Evolutionary conservation across 2,888 invertebrate species (phyloP), one percentile per base, ranked within the genome.

Genomic region (Campoplex nolae): DNA sequence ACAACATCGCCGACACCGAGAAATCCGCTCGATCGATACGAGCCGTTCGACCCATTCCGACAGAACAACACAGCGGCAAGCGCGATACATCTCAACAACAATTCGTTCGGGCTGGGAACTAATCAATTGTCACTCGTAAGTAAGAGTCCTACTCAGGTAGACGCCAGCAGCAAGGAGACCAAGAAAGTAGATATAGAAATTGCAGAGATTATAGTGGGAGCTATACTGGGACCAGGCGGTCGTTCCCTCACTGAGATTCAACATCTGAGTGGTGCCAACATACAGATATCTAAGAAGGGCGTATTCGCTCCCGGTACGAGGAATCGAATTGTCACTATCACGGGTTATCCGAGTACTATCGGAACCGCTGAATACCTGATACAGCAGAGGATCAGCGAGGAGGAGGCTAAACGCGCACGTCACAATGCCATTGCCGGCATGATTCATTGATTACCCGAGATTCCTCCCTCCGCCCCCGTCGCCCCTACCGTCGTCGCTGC

Each of bases 221-320:
- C 99, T 94, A 98, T 99, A 94, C 96, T 99, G 95, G 99, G 98
- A 94, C 99, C 98, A 91, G 99, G 98, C 94, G 99, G 99, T 90
- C 97, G 98, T 95, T 98, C 98, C 95, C 96, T 99, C 94, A 98
- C 98, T 93, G 99, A 99, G 96, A 98, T 99, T 95, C 99, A 99
- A 96, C 98, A 98, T 96, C 96, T 97, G 95, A 98, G 98, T 94
- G 98, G 99, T 95, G 98, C 99, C 95, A 98, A 98, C 96, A 98
- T 99, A 95, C 99, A 99, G 96, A 99, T 99, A 95, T 98, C 98
- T 92, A 99, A 99, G 96, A 99, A 99, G 96, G 99, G 99, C 95
- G 98, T 98, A 94, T 99, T 98, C 96, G 98, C 98, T 93, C 99
- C 99, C 90, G 99, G 99, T 95, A 99, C 99, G 91, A 97, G 98